A percentile compares a stretch with the other conserved stretches of the same genome.
phyloP scores from a whole-genome alignment of 2,888 invertebrate genomes.

The Ichneumon xanthorius region DNA sequence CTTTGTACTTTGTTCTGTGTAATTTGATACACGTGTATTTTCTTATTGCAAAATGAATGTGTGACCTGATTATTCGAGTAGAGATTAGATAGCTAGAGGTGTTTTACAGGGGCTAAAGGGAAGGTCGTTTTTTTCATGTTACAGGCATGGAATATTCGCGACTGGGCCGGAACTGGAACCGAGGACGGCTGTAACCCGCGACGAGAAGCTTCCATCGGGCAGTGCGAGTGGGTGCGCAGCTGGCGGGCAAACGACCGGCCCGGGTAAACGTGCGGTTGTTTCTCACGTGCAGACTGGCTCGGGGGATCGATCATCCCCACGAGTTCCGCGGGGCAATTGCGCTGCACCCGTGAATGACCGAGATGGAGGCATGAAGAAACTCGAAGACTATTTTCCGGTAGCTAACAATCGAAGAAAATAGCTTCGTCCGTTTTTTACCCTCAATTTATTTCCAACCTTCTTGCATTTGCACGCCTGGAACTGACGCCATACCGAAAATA shows the following conservation, averaged over 20 bases:
- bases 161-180: slow-evolving; percentile 49
- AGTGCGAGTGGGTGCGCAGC: slow-evolving; percentile 58
- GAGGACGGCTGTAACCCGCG: slow-evolving; percentile 16
- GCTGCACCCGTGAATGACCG: slow-evolving; percentile 47
- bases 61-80: not conserved
- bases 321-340: slow-evolving; percentile 44
- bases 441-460: not conserved
- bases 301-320: slow-evolving; percentile 64
- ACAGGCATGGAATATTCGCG: slow-evolving; percentile 43
- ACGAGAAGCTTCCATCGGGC: slow-evolving; percentile 51
- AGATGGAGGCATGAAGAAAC: slow-evolving; percentile 43
- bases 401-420: not conserved
- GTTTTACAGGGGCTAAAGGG: not conserved
- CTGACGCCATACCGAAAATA: not conserved
- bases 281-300: slow-evolving; percentile 64
- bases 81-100: not conserved
- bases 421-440: not conserved
- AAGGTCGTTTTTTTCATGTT: slow-evolving; percentile 40
- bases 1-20: too few species aligned
- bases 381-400: slow-evolving; percentile 56
- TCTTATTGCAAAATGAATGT: not conserved
- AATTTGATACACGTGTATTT: too few species aligned
- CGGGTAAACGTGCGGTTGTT: slow-evolving; percentile 62
- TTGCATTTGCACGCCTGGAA: not conserved
- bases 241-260: slow-evolving; percentile 64